A percentile compares a stretch with the other conserved stretches of the same genome.
Conservation (phyloP, 2,797 vertebrate species). For the Semotilus atromaculatus region DNA sequence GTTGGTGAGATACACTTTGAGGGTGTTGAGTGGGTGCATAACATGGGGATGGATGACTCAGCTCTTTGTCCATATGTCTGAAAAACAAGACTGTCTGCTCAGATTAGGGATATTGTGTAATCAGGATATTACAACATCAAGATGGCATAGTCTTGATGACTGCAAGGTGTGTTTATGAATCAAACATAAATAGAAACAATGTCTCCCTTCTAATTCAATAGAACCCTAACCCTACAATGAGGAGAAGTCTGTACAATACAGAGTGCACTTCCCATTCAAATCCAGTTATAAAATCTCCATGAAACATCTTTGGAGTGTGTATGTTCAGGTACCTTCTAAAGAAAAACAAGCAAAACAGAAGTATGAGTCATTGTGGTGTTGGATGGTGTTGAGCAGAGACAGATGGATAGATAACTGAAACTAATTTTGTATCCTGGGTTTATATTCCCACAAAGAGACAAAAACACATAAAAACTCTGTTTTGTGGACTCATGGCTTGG, state of each 20-base stretch:
- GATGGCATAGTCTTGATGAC: neutral
- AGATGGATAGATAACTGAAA: conserved; percentile 9
- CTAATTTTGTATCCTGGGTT: neutral
- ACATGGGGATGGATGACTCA: conserved; percentile 23
- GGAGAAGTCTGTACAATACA: neutral
- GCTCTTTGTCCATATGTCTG: conserved; percentile 40
- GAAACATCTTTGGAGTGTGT: too few relatives aligned
- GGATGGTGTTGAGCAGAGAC: neutral
- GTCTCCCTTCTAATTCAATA: neutral
- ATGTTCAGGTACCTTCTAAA: too few relatives aligned
- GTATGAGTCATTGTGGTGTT: neutral
- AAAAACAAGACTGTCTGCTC: neutral
- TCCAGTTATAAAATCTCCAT: neutral
- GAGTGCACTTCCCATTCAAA: neutral
- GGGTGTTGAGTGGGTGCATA: conserved; percentile 42
- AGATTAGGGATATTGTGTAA: neutral
- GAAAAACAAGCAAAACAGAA: neutral
- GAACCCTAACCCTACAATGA: neutral
- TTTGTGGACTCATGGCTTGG: neutral
- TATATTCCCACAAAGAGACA: neutral
- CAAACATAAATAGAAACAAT: neutral
- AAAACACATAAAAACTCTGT: neutral
- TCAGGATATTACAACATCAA: neutral
- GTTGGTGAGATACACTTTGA: conserved; percentile 36
- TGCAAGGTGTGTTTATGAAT: neutral